These are phyloP conservation scores for Pseudoatta argentina DNA, from an alignment of 1,140 invertebrate species.

Conservation along the genomic window DNA sequence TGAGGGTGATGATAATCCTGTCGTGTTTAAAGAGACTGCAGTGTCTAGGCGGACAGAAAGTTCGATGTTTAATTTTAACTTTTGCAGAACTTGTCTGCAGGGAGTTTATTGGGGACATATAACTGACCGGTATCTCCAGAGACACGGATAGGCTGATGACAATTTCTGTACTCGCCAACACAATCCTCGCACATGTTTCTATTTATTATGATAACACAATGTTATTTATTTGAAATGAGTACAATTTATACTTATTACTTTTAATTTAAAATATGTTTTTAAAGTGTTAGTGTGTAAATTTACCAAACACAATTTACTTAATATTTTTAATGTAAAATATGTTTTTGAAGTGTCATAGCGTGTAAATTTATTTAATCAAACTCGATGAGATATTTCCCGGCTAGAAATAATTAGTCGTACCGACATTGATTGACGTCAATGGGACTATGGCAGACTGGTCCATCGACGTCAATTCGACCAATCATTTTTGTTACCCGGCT, in stretches of 20 bases:
- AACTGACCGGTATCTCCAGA: not conserved
- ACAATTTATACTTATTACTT: not conserved
- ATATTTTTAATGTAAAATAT: conserved; percentile 11
- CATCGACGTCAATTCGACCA: no score
- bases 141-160: conserved; percentile 31
- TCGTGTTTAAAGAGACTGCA: conserved; percentile 42
- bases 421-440: no score
- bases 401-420: no score
- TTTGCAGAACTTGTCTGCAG: conserved; percentile 31
- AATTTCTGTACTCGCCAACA: conserved; percentile 23
- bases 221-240: not conserved
- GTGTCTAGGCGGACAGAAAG: not conserved
- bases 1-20: conserved; percentile 7
- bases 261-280: not conserved
- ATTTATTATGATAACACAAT: not conserved
- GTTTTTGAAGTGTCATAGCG: no score
- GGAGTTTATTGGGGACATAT: conserved; percentile 16
- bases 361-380: not conserved
- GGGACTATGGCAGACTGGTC: no score
- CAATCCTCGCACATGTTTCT: not conserved
- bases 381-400: not conserved
- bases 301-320: no score
- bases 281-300: not conserved
- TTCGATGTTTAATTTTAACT: conserved; percentile 59
- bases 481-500: no score